Conservation (phyloP, 2,888 invertebrate species). For the Limnephilus lunatus region DNA sequence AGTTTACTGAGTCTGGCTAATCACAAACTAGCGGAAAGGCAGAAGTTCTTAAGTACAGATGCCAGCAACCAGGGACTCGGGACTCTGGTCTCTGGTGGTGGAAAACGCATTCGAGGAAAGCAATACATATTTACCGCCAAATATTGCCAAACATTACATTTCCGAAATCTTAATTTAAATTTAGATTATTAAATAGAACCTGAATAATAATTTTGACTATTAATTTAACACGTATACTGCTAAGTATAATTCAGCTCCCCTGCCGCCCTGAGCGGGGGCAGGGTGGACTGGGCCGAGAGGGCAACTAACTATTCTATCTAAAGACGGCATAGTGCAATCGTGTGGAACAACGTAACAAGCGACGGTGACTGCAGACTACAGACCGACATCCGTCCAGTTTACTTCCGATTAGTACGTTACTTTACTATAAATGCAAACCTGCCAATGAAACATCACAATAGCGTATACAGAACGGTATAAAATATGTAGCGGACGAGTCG, state of each 20-base stretch:
- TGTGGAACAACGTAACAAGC: slow-evolving; percentile 26
- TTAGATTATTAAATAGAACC: slow-evolving; percentile 65
- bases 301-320: slow-evolving; percentile 63
- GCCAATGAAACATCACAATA: slow-evolving; percentile 36
- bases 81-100: slow-evolving; percentile 10
- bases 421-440: slow-evolving; percentile 35
- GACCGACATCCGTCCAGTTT: not conserved
- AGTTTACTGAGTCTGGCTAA: slow-evolving; percentile 48
- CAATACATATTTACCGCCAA: slow-evolving; percentile 60
- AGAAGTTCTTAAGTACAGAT: slow-evolving; percentile 57
- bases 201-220: slow-evolving; percentile 66
- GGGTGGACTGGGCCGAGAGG: slow-evolving; percentile 54
- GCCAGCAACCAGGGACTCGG: slow-evolving; percentile 45
- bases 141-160: slow-evolving; percentile 64
- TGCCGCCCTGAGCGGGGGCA: slow-evolving; percentile 40
- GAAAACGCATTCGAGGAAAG: slow-evolving; percentile 53
- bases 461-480: slow-evolving; percentile 39
- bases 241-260: slow-evolving; percentile 64
- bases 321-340: slow-evolving; percentile 63
- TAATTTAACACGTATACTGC: slow-evolving; percentile 66
- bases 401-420: not conserved
- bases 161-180: slow-evolving; percentile 64
- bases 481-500: slow-evolving; percentile 12
- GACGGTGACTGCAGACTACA: slow-evolving; percentile 35
- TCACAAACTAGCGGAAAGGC: slow-evolving; percentile 53